phyloP scores from a whole-genome alignment of 2,888 invertebrate species.

The Harmothoe impar region DNA sequence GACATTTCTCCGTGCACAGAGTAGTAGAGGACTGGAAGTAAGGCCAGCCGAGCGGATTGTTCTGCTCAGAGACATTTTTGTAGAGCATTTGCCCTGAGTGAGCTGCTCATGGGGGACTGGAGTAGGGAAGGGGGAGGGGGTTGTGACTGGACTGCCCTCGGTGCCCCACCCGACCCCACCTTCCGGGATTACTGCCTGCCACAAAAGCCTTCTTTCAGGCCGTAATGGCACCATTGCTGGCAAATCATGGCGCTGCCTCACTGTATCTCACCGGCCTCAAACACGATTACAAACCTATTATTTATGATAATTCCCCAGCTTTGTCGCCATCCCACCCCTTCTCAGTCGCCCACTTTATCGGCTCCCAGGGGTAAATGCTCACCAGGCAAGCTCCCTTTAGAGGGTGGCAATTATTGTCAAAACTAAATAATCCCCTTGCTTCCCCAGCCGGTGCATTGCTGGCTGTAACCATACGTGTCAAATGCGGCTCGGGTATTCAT shows the following conservation, averaged over 20 bases:
- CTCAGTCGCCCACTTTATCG: background rate
- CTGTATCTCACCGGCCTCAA: slow-evolving; percentile 54
- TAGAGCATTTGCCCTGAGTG: background rate
- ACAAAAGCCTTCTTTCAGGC: slow-evolving; percentile 47
- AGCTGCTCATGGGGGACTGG: background rate
- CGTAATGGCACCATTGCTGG: slow-evolving; percentile 53
- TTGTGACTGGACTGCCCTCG: background rate
- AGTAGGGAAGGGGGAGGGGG: background rate
- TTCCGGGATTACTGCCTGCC: slow-evolving; percentile 35
- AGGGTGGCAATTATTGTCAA: slow-evolving; percentile 43
- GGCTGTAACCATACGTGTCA: background rate
- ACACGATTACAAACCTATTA: slow-evolving; percentile 62
- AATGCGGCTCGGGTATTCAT: no score
- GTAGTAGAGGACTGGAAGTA: background rate
- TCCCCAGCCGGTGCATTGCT: background rate
- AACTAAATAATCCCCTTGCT: slow-evolving; percentile 20
- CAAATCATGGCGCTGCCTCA: slow-evolving; percentile 26
- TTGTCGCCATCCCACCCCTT: slow-evolving; percentile 32
- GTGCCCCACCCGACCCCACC: slow-evolving; percentile 17
- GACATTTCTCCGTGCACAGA: slow-evolving; percentile 19
- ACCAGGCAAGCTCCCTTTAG: slow-evolving; percentile 30
- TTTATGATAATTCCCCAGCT: slow-evolving; percentile 51
- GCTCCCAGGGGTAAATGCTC: slow-evolving; percentile 52
- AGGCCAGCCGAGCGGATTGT: background rate
- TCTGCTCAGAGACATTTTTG: slow-evolving; percentile 14